These are phyloP conservation scores for Ginglymostoma cirratum DNA, from an alignment of 2,113 vertebrate species.

Conservation along the genomic window DNA sequence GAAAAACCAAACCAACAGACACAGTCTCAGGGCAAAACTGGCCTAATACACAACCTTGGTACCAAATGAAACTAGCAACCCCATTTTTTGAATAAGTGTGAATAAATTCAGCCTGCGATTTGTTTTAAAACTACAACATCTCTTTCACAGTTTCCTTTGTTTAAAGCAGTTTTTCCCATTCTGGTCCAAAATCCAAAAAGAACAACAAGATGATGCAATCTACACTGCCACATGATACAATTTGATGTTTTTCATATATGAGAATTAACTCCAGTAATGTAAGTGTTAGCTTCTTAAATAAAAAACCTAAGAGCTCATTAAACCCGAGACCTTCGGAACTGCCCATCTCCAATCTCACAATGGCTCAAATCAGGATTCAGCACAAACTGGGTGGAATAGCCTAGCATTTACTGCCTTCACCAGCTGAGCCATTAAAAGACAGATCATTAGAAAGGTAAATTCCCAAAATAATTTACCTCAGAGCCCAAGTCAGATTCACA, in stretches of 20 bases:
- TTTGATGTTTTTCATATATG: not conserved
- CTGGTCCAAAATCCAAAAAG: too few species aligned
- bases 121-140: too few species aligned
- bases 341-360: not conserved
- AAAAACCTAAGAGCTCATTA: not conserved
- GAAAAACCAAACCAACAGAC: too few species aligned
- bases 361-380: not conserved
- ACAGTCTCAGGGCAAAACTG: too few species aligned
- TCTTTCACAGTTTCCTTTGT: too few species aligned
- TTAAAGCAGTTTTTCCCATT: too few species aligned
- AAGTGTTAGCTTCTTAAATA: not conserved
- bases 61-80: too few species aligned
- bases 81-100: too few species aligned
- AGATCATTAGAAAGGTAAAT: not conserved
- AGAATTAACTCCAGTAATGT: not conserved
- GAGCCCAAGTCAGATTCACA: not conserved
- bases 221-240: too few species aligned
- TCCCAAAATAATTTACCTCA: not conserved
- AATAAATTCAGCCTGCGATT: too few species aligned
- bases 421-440: not conserved
- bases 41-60: too few species aligned
- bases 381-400: not conserved
- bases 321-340: not conserved
- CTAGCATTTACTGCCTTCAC: not conserved
- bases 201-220: too few species aligned